phyloP scores from a whole-genome alignment of 2,797 vertebrate species.

The Pipistrellus kuhlii region DNA sequence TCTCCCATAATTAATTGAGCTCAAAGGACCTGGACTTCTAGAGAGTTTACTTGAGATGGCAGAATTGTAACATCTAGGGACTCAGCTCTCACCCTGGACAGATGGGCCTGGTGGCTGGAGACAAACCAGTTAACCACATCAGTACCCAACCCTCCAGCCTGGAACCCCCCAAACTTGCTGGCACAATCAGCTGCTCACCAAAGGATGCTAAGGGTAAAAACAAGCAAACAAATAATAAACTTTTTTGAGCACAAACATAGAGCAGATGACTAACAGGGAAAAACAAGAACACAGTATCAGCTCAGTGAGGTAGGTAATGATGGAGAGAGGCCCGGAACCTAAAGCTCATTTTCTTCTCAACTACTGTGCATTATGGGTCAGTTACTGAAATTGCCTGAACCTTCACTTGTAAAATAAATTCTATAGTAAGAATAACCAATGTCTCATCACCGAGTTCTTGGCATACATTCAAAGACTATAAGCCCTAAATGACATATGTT shows the following conservation, averaged over 20 bases:
- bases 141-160: not conserved
- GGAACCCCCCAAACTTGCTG: not conserved
- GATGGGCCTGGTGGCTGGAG: not conserved
- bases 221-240: not conserved
- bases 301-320: not conserved
- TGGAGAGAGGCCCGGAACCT: not conserved
- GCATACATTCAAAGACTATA: not conserved
- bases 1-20: not conserved
- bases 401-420: slow-evolving; percentile 34
- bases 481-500: not conserved
- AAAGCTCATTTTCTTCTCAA: not conserved
- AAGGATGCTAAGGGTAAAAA: not conserved
- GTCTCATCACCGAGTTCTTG: not conserved
- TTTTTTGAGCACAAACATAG: not conserved
- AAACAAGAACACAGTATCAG: not conserved
- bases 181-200: not conserved
- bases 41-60: not conserved
- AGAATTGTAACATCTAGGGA: not conserved
- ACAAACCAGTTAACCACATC: not conserved
- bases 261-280: not conserved
- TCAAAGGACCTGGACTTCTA: not conserved
- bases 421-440: not conserved
- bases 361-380: not conserved
- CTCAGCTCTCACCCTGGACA: not conserved
- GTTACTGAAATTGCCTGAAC: not conserved